phyloP scores from a whole-genome alignment of 2,888 invertebrate genomes.

The Apoda limacodes region DNA sequence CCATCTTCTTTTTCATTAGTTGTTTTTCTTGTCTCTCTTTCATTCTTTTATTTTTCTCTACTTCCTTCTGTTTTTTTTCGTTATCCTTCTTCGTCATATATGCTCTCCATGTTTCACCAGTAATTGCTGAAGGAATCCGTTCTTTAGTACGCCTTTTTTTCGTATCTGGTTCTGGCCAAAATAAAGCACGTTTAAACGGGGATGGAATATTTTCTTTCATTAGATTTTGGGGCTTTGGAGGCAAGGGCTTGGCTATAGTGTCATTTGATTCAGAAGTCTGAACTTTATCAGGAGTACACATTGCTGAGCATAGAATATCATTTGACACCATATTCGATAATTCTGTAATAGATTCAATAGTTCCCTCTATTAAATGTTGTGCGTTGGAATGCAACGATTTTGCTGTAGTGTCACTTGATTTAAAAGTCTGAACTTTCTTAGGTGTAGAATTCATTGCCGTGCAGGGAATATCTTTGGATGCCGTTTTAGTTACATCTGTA shows the following conservation, averaged over 20 bases:
- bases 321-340: conserved; percentile 1
- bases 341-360: conserved; percentile 9
- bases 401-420: conserved; percentile 6
- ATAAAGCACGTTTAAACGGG: conserved; percentile 13
- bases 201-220: conserved; percentile 7
- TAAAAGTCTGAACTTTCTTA: conserved; percentile 7
- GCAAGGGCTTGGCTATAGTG: not conserved
- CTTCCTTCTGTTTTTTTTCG: conserved; percentile 13
- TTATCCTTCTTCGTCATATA: conserved; percentile 14
- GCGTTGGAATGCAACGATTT: conserved; percentile 7
- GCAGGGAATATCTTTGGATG: conserved; percentile 5
- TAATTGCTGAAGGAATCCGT: conserved; percentile 14
- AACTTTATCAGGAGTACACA: conserved; percentile 2
- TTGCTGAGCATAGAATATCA: conserved; percentile 3
- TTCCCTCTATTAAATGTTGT: conserved; percentile 8
- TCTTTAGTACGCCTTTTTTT: conserved; percentile 13
- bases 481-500: not conserved
- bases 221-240: conserved; percentile 1
- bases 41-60: conserved; percentile 9
- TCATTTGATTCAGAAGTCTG: conserved; percentile 1
- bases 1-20: conserved; percentile 9
- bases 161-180: conserved; percentile 14
- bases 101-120: conserved; percentile 12
- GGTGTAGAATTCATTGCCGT: conserved; percentile 7
- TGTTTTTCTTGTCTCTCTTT: conserved; percentile 14